Evolutionary conservation across 2,113 vertebrate genomes (phyloP), one percentile per base, ranked within the genome.

Genomic region (Eonycteris spelaea): DNA sequence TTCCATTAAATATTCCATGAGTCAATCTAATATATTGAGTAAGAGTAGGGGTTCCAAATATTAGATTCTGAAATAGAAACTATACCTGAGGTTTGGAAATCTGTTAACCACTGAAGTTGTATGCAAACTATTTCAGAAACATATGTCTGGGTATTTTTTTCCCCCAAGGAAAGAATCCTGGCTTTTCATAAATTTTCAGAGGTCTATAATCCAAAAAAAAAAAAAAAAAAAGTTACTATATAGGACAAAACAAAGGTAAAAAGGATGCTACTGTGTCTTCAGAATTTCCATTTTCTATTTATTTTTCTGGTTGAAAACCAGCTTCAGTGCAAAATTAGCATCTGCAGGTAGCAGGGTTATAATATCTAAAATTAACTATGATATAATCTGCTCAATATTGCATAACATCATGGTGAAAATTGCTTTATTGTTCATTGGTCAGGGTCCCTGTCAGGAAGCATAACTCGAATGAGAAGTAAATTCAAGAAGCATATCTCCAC

Each of bases 351-450:
- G 80, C 51, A 97, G 10, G 40, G 55, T 45, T 95, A 96, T 94
- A 93, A 98, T 97, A 97, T 67, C 28, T 24, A 98, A 97, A 98
- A 73, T 89, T 95, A 97, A 90, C 65, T 85, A 45, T 91, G 71
- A 95, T 45, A 95, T 95, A 96, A 96, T 97, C 59, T 93, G 78
- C 91, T 92, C 70, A 95, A 51, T 94, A 92, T 53, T 97, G 57
- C 26, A 83, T 86, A 75, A 86, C 38, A 92, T 97, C 79, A 94
- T 26, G 53, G 1, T 70, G 97, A 98, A 92, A 89, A 94, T 73
- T 14, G 91, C 78, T 97, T 92, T 86, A 85, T 83, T 98, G 33
- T 97, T 97, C 97, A 95, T 86, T 91, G 95, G 93, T 90, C 85
- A 95, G 74, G 63, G 45, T 65, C 7, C 79, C 68, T 93, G 70